Conservation (phyloP, 2,888 invertebrate species). For the Unio delphinus region DNA sequence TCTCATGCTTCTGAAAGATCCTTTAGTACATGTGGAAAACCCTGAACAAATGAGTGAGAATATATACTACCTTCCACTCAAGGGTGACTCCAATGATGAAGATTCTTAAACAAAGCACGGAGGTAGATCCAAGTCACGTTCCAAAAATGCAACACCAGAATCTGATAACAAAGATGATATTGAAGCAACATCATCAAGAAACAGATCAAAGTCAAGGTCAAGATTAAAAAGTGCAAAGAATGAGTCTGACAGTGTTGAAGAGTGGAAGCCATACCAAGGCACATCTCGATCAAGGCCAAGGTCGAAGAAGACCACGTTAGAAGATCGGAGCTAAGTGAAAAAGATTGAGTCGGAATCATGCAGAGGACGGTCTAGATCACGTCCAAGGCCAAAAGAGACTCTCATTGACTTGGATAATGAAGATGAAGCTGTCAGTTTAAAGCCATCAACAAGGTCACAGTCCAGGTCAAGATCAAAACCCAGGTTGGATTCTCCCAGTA, state of each 20-base stretch:
- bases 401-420: background rate
- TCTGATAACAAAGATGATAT: no score
- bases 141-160: no score
- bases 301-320: no score
- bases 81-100: no score
- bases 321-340: no score
- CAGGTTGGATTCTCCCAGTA: background rate
- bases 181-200: background rate
- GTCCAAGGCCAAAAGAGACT: background rate
- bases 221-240: constrained; percentile 7
- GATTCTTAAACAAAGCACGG: no score
- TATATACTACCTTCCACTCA: no score
- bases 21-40: no score
- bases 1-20: no score
- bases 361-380: constrained; percentile 4
- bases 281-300: constrained; percentile 5
- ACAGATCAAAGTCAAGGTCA: constrained; percentile 12
- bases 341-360: background rate
- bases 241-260: constrained; percentile 6
- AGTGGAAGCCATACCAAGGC: background rate
- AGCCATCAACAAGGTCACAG: background rate
- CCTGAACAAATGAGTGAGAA: no score
- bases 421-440: background rate
- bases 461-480: constrained; percentile 3
- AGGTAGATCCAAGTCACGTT: no score